Conservation (phyloP, 2,888 invertebrate genomes). For the Pyrocoelia pectoralis region DNA sequence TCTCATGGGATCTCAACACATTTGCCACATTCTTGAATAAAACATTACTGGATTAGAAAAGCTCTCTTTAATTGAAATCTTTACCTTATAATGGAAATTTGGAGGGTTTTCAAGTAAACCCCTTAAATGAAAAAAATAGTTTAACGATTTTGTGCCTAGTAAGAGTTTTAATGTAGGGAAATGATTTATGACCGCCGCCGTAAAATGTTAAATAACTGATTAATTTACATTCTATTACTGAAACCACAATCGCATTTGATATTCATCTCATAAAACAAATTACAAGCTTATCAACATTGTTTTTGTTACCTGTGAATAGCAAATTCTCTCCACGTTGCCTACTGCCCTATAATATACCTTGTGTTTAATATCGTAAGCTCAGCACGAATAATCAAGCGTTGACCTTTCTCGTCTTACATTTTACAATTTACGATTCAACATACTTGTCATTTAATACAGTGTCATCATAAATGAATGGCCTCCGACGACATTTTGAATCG, state of each 20-base stretch:
- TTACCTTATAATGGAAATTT: conserved; percentile 10
- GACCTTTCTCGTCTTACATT: no score
- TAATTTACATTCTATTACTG: conserved; percentile 10
- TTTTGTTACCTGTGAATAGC: not conserved
- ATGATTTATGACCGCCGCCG: not conserved
- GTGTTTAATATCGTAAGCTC: no score
- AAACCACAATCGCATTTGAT: conserved; percentile 6
- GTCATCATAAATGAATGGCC: no score
- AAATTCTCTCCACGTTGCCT: not conserved
- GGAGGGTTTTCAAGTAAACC: not conserved
- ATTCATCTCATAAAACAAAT: conserved; percentile 12
- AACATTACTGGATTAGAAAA: conserved; percentile 40
- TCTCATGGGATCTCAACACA: conserved; percentile 43
- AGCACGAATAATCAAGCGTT: no score
- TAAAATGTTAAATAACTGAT: not conserved
- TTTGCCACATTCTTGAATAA: conserved; percentile 50
- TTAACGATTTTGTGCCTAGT: not conserved
- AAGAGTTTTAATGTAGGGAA: not conserved
- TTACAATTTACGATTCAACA: no score
- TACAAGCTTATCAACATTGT: conserved; percentile 5
- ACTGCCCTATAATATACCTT: not conserved
- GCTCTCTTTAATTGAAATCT: conserved; percentile 33
- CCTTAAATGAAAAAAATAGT: not conserved
- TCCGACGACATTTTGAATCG: no score
- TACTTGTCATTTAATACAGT: no score